phyloP scores from a whole-genome alignment of 2,797 vertebrate genomes.

The Dryobates pubescens region DNA sequence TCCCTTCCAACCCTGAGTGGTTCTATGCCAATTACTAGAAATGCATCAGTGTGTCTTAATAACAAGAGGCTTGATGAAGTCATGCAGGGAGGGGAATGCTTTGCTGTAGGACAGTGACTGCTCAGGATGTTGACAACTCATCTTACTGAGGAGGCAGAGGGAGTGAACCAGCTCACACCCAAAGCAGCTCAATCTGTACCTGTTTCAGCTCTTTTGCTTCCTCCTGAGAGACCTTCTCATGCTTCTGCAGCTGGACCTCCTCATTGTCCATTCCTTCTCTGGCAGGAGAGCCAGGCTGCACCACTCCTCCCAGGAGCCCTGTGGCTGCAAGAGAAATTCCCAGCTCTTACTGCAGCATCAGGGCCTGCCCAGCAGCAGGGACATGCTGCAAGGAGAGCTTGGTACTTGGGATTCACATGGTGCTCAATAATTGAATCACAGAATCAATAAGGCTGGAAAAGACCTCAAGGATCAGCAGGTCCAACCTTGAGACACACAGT shows the following conservation, averaged over 20 bases:
- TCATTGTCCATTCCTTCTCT: slow-evolving; percentile 55
- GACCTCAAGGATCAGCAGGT: no score
- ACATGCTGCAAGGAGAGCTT: no score
- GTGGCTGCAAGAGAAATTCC: slow-evolving; percentile 73
- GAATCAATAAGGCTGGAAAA: no score
- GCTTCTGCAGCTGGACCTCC: slow-evolving; percentile 82
- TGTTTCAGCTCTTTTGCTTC: slow-evolving; percentile 91
- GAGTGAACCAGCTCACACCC: not conserved
- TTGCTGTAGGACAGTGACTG: not conserved
- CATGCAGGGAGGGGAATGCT: not conserved
- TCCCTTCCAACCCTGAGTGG: no score
- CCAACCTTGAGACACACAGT: no score
- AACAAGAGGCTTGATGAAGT: not conserved
- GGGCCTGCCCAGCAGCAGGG: no score
- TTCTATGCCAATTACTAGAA: no score
- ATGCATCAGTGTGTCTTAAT: not conserved
- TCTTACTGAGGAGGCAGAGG: not conserved
- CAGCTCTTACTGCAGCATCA: not conserved
- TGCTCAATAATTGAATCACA: no score
- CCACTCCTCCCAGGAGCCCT: slow-evolving; percentile 75
- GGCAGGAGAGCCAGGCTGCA: slow-evolving; percentile 66
- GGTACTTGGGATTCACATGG: no score
- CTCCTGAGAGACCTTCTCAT: slow-evolving; percentile 82
- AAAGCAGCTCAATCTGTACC: slow-evolving; percentile 74
- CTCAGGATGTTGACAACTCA: not conserved